phyloP scores from a whole-genome alignment of 2,888 invertebrate species.

The Andrena chrysosceles region DNA sequence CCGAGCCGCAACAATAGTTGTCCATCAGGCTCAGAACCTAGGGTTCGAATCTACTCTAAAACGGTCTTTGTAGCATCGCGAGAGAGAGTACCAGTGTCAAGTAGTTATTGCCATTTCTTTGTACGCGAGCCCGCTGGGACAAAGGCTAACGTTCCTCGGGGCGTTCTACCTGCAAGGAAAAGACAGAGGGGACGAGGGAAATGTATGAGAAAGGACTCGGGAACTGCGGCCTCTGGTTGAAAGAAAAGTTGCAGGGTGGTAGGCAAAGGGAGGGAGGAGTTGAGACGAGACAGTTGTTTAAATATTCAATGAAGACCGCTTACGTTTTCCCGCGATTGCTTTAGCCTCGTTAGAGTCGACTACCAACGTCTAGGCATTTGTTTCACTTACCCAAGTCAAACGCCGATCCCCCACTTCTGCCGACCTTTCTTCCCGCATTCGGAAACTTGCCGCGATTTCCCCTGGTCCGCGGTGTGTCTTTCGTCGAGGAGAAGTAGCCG shows the following conservation, averaged over 20 bases:
- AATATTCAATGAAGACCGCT: conserved; percentile 52
- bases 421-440: not conserved
- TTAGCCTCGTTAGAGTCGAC: conserved; percentile 32
- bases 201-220: conserved; percentile 48
- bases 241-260: conserved; percentile 19
- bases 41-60: not conserved
- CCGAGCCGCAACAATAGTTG: not conserved
- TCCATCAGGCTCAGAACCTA: not conserved
- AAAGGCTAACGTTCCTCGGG: conserved; percentile 38
- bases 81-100: conserved; percentile 17
- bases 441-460: not conserved
- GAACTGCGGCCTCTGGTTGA: conserved; percentile 21
- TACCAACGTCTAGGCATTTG: not conserved
- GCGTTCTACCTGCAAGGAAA: not conserved
- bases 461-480: too few relatives aligned
- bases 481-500: too few relatives aligned
- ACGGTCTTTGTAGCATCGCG: conserved; percentile 19
- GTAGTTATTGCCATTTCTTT: conserved; percentile 41
- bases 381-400: conserved; percentile 31
- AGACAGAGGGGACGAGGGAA: not conserved
- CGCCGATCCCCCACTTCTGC: not conserved
- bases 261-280: not conserved
- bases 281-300: conserved; percentile 34
- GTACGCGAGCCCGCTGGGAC: conserved; percentile 39
- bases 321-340: conserved; percentile 45